Evolutionary conservation across 2,888 invertebrate genomes (phyloP).

Genomic region (Oscheius sp.): DNA sequence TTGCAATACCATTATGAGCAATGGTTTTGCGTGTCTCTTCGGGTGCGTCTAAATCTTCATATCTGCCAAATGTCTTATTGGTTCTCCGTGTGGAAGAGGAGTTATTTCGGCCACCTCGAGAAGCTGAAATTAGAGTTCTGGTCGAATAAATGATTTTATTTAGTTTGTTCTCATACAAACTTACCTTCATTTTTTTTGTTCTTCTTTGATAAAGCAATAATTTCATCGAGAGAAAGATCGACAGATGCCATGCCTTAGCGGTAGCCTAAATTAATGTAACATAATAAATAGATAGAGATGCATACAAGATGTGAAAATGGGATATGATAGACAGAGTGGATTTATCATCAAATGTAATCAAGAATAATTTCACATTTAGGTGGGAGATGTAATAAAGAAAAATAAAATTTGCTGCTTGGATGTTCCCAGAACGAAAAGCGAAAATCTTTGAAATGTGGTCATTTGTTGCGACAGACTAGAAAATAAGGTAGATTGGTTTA

Average conservation of each 20-base stretch:
- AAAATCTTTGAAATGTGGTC: too few relatives aligned
- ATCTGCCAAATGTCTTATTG: slow-evolving; percentile 1
- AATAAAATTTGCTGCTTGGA: too few relatives aligned
- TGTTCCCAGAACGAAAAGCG: too few relatives aligned
- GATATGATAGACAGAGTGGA: too few relatives aligned
- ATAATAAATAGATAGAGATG: too few relatives aligned
- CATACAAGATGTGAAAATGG: too few relatives aligned
- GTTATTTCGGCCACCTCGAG: neutral
- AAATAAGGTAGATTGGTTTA: too few relatives aligned
- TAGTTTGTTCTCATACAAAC: neutral
- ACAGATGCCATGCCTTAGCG: slow-evolving; percentile 33
- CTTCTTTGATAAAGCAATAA: slow-evolving; percentile 49
- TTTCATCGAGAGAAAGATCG: slow-evolving; percentile 55
- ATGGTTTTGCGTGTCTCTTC: neutral
- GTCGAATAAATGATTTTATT: neutral
- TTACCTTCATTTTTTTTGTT: slow-evolving; percentile 38
- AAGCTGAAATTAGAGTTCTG: neutral
- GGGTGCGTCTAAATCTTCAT: slow-evolving; percentile 19
- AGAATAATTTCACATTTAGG: too few relatives aligned
- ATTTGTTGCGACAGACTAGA: too few relatives aligned
- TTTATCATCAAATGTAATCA: too few relatives aligned
- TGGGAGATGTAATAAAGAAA: too few relatives aligned
- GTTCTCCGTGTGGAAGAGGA: neutral
- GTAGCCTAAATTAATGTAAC: neutral
- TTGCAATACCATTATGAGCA: neutral